Evolutionary conservation across 1,140 invertebrate species (phyloP), one percentile per base, ranked within the genome.

Genomic region (Macrosteles quadrilineatus): DNA sequence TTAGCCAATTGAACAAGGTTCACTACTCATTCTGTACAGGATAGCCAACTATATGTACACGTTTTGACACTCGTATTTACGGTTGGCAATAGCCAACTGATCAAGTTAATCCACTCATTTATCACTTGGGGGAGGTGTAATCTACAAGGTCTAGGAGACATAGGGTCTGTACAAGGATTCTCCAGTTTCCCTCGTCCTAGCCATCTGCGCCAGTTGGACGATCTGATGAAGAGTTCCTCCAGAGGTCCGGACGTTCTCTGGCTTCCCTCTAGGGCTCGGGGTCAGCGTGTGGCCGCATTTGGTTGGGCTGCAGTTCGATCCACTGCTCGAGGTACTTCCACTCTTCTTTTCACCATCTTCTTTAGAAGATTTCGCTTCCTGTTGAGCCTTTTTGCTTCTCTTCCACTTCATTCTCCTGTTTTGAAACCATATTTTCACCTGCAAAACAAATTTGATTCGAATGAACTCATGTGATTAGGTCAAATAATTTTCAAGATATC

Each of bases 401-500:
- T 97, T 97, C 94, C 94, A 97, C 78, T 97, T 97, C 95, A 97
- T 97, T 74, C 94, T 85, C 19, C 95, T 85, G 80, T 97, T 97
- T 87, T 97, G 95, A 80, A 97, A 97, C 95, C 95, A 97, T 72
- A 97, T 97, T 85, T 97, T 97, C 50, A 97, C 93, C 93, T 95
- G 83, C 23, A 76, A 79, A 70, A 75, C 74, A 73, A 43, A 27
- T 27, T 27, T 40, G 25, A n/a, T n/a, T n/a, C n/a, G n/a, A n/a
- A n/a, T n/a, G n/a, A n/a, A n/a, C n/a, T n/a, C n/a, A n/a, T 19
- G 30, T n/a, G n/a, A n/a, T n/a, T n/a, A n/a, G n/a, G n/a, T n/a
- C n/a, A n/a, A n/a, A n/a, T n/a, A n/a, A n/a, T n/a, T n/a, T n/a
- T n/a, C n/a, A n/a, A n/a, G n/a, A n/a, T n/a, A n/a, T n/a, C n/a